These are phyloP conservation scores for Pilophorus perplexus DNA, from an alignment of 2,888 invertebrate genomes.

Conservation along the genomic window DNA sequence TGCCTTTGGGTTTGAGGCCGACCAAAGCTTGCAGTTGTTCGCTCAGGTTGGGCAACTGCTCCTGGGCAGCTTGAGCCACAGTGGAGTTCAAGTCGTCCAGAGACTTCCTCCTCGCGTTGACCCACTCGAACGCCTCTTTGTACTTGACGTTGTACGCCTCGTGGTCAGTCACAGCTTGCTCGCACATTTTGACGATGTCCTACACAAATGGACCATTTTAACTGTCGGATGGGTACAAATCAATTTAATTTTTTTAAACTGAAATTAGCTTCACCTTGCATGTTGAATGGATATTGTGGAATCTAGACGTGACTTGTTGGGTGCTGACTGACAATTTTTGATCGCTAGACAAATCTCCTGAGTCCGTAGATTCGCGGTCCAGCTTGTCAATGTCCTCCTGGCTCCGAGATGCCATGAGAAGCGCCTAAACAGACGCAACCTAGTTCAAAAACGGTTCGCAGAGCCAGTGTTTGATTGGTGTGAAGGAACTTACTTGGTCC, in stretches of 20 bases:
- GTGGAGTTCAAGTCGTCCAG: constrained; percentile 40
- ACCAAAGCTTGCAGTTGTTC: constrained; percentile 70
- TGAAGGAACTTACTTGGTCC: constrained; percentile 78
- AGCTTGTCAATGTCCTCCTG: constrained; percentile 84
- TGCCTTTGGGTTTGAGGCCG: constrained; percentile 71
- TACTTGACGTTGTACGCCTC: constrained; percentile 77
- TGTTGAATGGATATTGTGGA: constrained; percentile 84
- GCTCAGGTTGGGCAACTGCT: constrained; percentile 65
- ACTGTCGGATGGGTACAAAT: no score
- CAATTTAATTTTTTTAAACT: background rate
- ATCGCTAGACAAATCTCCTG: constrained; percentile 78
- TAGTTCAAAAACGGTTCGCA: background rate
- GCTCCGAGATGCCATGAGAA: constrained; percentile 64
- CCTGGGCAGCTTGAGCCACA: constrained; percentile 39
- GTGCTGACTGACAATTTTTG: constrained; percentile 81
- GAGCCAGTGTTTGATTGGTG: no score
- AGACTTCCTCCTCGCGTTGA: constrained; percentile 54
- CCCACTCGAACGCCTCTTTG: constrained; percentile 77
- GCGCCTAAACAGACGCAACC: constrained; percentile 57
- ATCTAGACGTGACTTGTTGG: constrained; percentile 84
- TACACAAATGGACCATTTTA: no score
- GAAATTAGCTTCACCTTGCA: constrained; percentile 70
- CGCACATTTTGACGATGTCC: constrained; percentile 88
- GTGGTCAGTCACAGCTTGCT: constrained; percentile 81
- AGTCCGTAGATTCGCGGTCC: constrained; percentile 63